These are phyloP conservation scores for Microctenopoma steveboyesi DNA, from an alignment of 2,797 vertebrate genomes.

Conservation along the genomic window DNA sequence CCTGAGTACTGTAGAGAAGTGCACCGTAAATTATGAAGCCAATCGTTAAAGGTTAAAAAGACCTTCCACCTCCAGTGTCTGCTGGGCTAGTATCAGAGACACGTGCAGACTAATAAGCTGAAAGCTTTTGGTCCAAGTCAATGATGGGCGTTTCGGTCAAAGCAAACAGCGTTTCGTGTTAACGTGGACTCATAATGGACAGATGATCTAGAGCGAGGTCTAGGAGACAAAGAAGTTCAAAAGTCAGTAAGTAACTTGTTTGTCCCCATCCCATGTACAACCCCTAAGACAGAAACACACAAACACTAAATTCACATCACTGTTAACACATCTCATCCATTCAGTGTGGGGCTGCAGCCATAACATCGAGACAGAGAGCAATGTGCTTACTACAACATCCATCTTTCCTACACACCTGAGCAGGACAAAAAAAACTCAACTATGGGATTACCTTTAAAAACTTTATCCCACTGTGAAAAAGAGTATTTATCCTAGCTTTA, in stretches of 20 bases:
- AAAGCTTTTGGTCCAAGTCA: background rate
- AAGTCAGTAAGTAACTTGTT: conserved; percentile 10
- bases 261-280: conserved; percentile 38
- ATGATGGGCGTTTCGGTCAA: background rate
- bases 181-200: background rate
- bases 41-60: too few relatives aligned
- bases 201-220: conserved; percentile 22
- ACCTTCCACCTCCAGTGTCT: background rate
- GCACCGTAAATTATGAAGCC: too few relatives aligned
- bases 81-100: background rate
- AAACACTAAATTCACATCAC: conserved; percentile 59
- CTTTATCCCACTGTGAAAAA: conserved; percentile 41
- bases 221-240: conserved; percentile 33
- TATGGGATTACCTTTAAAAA: conserved; percentile 27
- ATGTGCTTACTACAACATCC: conserved; percentile 39
- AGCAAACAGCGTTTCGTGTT: background rate
- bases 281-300: conserved; percentile 63
- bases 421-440: conserved; percentile 21
- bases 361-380: conserved; percentile 37
- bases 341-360: conserved; percentile 37
- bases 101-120: background rate
- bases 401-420: conserved; percentile 52
- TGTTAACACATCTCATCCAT: conserved; percentile 48
- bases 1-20: too few relatives aligned
- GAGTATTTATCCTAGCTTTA: conserved; percentile 14